Evolutionary conservation across 2,797 vertebrate genomes (phyloP).

Genomic region (Lepilemur septentrionalis): DNA sequence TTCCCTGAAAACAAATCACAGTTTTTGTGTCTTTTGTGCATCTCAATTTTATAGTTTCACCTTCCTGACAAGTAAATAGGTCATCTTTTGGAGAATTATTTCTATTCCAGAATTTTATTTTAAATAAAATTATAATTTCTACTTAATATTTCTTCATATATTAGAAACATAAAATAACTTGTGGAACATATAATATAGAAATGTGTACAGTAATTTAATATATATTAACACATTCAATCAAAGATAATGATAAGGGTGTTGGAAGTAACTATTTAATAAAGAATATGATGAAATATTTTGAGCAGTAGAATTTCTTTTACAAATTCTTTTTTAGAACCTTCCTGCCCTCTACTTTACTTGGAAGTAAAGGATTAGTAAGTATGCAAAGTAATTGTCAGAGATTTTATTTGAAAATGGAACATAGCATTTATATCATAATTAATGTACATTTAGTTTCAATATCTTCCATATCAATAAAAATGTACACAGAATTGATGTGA

Average conservation of each 20-base stretch:
- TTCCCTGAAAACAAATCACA: slow-evolving; percentile 48
- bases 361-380: not conserved
- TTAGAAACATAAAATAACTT: not conserved
- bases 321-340: not conserved
- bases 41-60: not conserved
- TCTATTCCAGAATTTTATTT: not conserved
- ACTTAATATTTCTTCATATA: not conserved
- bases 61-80: slow-evolving; percentile 7
- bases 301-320: not conserved
- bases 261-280: not conserved
- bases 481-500: not conserved
- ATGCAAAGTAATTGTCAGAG: not conserved
- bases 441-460: not conserved
- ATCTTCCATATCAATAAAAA: not conserved
- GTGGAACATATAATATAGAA: not conserved
- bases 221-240: not conserved
- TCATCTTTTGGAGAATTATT: not conserved
- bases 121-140: not conserved
- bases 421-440: not conserved
- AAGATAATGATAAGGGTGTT: not conserved
- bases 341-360: not conserved
- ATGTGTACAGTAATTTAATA: not conserved
- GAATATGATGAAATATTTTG: not conserved
- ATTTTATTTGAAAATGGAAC: not conserved
- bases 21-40: not conserved